A percentile compares a stretch with the other conserved stretches of the same genome.
phyloP scores from a whole-genome alignment of 2,113 vertebrate genomes.

The Prietella phreatophila region DNA sequence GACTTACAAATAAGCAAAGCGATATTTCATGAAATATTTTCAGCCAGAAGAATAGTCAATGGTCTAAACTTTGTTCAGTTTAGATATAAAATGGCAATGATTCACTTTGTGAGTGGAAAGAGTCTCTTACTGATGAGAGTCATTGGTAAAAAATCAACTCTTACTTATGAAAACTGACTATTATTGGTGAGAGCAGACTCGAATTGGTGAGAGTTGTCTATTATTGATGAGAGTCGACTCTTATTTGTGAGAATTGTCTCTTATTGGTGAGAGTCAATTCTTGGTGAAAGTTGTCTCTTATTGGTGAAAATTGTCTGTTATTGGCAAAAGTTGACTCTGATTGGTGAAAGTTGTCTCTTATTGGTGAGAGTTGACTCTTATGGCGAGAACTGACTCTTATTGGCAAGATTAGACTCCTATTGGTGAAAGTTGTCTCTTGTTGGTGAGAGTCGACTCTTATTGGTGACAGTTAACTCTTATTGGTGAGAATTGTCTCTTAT shows the following conservation, averaged over 20 bases:
- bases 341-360: no score
- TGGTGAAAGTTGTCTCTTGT: not conserved
- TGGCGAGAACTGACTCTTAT: not conserved
- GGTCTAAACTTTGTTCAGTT: not conserved
- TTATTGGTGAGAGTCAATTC: not conserved
- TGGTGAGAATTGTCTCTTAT: not conserved
- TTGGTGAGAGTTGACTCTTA: no score
- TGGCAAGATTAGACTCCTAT: not conserved
- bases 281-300: not conserved
- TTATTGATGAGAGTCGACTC: no score
- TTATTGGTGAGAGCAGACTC: no score
- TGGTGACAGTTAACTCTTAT: not conserved
- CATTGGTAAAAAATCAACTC: no score
- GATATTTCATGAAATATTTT: not conserved
- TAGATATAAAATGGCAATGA: not conserved
- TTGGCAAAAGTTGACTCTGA: not conserved
- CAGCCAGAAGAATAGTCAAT: not conserved
- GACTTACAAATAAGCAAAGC: no score
- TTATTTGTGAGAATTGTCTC: no score
- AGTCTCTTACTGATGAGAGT: no score
- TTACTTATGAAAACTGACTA: no score
- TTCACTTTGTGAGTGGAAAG: not conserved
- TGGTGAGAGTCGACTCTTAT: not conserved
- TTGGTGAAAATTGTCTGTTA: not conserved
- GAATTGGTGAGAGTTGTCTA: no score